Conservation (phyloP, 1,140 invertebrate genomes). For the Orussus abietinus region DNA sequence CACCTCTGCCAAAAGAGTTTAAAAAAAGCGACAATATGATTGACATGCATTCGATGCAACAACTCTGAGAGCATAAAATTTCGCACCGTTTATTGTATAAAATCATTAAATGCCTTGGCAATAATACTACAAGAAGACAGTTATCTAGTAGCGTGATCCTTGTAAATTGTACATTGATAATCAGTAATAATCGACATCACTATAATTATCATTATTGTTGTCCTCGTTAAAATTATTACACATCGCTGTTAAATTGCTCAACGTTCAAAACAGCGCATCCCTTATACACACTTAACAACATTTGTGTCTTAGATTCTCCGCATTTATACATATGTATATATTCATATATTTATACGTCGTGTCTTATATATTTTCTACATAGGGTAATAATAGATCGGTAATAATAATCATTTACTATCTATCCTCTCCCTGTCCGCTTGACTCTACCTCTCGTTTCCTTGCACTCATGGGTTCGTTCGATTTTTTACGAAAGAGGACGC, state of each 20-base stretch:
- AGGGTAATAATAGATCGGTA: background rate
- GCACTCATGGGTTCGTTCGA: no score
- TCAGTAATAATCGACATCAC: slow-evolving; percentile 16
- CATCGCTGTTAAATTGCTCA: slow-evolving; percentile 6
- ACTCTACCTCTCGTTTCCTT: no score
- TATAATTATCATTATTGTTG: slow-evolving; percentile 11
- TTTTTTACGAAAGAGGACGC: no score
- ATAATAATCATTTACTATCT: background rate
- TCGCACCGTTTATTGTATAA: slow-evolving; percentile 26
- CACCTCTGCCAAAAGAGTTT: no score
- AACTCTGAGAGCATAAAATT: slow-evolving; percentile 14
- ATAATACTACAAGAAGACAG: slow-evolving; percentile 25
- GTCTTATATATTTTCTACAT: background rate
- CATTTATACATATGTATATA: no score
- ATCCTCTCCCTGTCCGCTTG: no score
- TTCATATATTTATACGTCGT: background rate
- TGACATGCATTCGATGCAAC: no score
- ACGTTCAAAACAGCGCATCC: no score
- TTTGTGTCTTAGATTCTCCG: slow-evolving; percentile 12
- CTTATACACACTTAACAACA: slow-evolving; percentile 16
- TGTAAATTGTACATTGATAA: slow-evolving; percentile 24
- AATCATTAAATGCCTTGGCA: slow-evolving; percentile 26
- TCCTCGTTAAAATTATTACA: slow-evolving; percentile 11
- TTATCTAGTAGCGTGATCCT: slow-evolving; percentile 20
- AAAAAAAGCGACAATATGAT: no score